Evolutionary conservation across 1,140 invertebrate species (phyloP), one percentile per base, ranked within the genome.

Genomic region (Drosophila parvula): DNA sequence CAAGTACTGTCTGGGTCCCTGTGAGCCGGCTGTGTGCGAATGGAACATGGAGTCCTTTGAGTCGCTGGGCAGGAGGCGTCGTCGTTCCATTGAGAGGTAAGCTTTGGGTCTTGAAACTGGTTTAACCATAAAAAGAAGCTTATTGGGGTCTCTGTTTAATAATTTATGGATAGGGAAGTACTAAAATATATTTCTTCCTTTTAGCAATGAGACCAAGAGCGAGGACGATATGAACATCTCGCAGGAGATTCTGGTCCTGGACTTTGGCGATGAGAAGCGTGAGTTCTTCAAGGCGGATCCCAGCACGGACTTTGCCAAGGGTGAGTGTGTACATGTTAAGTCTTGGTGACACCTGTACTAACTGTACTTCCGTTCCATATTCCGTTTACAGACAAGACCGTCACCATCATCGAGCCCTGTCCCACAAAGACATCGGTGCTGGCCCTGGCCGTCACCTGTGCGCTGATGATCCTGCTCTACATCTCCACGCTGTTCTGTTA

Each of bases 1-100:
- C 67, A 98, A 98, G 91, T 98, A 98, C 92, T 98, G 98, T 92
- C 94, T 98, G 50, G 98, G 98, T 92, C 97, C 97, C 62, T 98
- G 98, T 90, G 97, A 98, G 92, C 96, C 97, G 82, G 96, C 96
- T 77, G 95, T 97, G 36, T 98, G 97, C 92, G 96, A 97, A 93
- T 97, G 96, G 95, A 97, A 96, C 62, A 94, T 96, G 81, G 97
- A 98, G 85, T 96, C 96, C 9, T 94, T 97, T 6, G 96, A 98
- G 85, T 98, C 97, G 0, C 97, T 96, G 95, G 97, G 97, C 73
- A 96, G 97, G 91, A 96, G 97, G 92, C 96, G 95, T 93, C 96
- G 95, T 92, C 96, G 97, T 94, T 96, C 96, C 47, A 82, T 95
- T 27, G 91, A 92, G 36, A 83, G 79, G 91, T 92, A 53, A 88